phyloP scores from a whole-genome alignment of 2,797 vertebrate genomes.

The Periparus ater region DNA sequence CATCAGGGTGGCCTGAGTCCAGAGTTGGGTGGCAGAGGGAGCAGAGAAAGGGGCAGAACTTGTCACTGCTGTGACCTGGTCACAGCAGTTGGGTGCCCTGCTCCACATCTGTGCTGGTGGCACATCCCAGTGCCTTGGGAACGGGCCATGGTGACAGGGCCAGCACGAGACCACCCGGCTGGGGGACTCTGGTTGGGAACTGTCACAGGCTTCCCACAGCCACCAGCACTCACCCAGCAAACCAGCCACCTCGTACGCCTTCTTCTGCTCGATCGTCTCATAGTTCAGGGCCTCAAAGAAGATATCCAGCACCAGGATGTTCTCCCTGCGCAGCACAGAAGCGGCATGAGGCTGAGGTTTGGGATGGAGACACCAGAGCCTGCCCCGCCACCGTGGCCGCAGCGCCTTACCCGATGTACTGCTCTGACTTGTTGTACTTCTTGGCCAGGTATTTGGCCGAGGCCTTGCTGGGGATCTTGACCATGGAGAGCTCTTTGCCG shows the following conservation, averaged over 20 bases:
- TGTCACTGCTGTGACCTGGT: fast-evolving
- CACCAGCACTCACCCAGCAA: constrained; percentile 87
- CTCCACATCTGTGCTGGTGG: fast-evolving
- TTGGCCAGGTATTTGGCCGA: constrained; percentile 96
- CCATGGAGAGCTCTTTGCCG: constrained; percentile 95
- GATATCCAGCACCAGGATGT: constrained; percentile 98
- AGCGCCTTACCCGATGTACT: constrained; percentile 88
- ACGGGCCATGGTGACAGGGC: fast-evolving
- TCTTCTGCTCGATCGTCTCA: constrained; percentile 98
- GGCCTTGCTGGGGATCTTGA: constrained; percentile 97
- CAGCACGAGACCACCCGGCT: fast-evolving
- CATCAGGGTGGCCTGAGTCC: neutral
- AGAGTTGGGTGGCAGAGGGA: fast-evolving
- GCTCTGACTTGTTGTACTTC: constrained; percentile 97
- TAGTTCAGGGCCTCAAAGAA: constrained; percentile 99
- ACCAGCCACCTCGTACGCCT: constrained; percentile 95
- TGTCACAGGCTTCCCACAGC: neutral
- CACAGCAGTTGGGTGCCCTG: fast-evolving
- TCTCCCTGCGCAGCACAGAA: constrained; percentile 84
- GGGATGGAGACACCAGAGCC: neutral
- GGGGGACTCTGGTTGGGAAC: neutral
- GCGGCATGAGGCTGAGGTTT: neutral
- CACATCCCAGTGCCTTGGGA: fast-evolving
- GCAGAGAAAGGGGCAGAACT: neutral
- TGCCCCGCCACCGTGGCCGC: fast-evolving